These are phyloP conservation scores for Cynopterus sphinx DNA, from an alignment of 2,797 vertebrate genomes.

Conservation along the genomic window DNA sequence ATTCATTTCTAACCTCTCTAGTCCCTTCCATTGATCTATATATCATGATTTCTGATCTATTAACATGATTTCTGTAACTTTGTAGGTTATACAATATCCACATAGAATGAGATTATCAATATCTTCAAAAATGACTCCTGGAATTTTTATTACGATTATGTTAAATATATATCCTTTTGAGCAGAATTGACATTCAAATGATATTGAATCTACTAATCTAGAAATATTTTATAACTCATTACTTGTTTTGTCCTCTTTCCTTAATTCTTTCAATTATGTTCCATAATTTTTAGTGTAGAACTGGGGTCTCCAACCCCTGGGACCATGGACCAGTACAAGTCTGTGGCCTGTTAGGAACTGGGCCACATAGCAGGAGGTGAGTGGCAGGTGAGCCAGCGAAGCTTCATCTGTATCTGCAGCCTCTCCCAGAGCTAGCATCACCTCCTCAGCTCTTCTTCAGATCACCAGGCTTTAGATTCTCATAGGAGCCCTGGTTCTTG, in stretches of 20 bases:
- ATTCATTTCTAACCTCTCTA: not conserved
- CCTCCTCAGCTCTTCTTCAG: too few species aligned
- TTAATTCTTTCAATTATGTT: not conserved
- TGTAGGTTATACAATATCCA: not conserved
- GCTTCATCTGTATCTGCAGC: too few species aligned
- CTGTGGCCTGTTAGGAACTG: too few species aligned
- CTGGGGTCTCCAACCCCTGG: too few species aligned
- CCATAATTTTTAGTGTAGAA: too few species aligned
- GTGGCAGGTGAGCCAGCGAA: too few species aligned
- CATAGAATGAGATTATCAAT: not conserved
- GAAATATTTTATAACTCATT: not conserved
- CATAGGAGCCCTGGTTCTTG: too few species aligned
- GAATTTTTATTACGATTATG: not conserved
- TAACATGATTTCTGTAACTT: not conserved
- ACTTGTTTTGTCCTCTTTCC: not conserved
- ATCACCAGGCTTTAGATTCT: too few species aligned
- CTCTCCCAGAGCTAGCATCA: too few species aligned
- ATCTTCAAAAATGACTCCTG: not conserved
- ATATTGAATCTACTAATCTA: not conserved
- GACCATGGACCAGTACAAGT: too few species aligned
- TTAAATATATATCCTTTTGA: not conserved
- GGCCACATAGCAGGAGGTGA: too few species aligned
- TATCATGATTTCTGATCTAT: too few species aligned
- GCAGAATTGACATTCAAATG: not conserved
- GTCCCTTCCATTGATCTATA: not conserved